Conservation (phyloP, 2,888 invertebrate genomes). For the Coleophora deauratella region DNA sequence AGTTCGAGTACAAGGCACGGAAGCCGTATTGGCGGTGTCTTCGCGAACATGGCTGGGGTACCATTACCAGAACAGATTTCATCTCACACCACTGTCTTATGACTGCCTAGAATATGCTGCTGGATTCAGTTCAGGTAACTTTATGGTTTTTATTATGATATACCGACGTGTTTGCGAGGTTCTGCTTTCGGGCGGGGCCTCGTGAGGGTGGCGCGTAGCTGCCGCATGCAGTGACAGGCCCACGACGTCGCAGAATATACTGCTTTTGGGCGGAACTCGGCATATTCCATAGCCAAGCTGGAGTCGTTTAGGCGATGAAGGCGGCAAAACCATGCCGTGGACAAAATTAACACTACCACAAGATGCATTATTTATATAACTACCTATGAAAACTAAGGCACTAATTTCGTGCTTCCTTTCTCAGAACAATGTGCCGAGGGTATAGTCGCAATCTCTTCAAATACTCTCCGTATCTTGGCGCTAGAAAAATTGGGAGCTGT, state of each 20-base stretch:
- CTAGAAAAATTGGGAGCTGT: constrained; percentile 98
- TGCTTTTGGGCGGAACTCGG: constrained; percentile 69
- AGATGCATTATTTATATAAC: neutral
- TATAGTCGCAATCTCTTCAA: constrained; percentile 98
- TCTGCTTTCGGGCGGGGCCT: constrained; percentile 39
- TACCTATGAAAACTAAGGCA: neutral
- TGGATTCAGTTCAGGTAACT: constrained; percentile 86
- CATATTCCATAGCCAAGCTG: constrained; percentile 85
- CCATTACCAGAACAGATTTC: constrained; percentile 97
- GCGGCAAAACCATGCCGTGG: constrained; percentile 81
- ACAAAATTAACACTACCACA: constrained; percentile 55
- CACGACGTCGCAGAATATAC: constrained; percentile 78
- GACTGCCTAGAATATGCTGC: constrained; percentile 98
- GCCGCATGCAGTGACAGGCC: constrained; percentile 65
- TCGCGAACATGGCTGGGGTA: constrained; percentile 99
- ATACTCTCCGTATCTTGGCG: constrained; percentile 96
- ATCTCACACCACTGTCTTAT: constrained; percentile 96
- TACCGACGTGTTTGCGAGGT: constrained; percentile 50
- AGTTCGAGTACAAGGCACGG: constrained; percentile 95
- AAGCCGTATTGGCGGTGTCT: constrained; percentile 98
- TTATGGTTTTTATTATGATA: neutral
- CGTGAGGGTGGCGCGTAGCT: constrained; percentile 64
- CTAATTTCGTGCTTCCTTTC: constrained; percentile 22
- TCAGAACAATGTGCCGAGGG: constrained; percentile 98
- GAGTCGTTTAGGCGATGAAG: constrained; percentile 79